phyloP scores from a whole-genome alignment of 2,113 vertebrate species.

The Danionella cerebrum region DNA sequence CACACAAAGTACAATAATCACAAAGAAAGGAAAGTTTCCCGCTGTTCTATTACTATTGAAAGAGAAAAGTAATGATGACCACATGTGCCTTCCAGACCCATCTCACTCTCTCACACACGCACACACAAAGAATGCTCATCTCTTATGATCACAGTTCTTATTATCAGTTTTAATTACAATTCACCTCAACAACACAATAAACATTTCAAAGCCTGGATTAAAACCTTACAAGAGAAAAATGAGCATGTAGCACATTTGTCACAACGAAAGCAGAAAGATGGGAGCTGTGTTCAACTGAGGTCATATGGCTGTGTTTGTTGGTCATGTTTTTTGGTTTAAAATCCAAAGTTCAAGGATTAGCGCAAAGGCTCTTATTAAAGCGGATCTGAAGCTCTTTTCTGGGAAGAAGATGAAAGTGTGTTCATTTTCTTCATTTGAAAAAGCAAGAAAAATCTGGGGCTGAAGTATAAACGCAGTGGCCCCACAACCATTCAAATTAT shows the following conservation, averaged over 20 bases:
- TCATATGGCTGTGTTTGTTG: background rate
- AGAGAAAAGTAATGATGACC: constrained; percentile 48
- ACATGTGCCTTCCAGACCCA: constrained; percentile 41
- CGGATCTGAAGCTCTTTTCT: background rate
- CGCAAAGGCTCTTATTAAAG: background rate
- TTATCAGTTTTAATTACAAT: too few species aligned
- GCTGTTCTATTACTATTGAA: constrained; percentile 34
- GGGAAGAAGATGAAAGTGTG: background rate
- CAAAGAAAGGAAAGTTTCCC: constrained; percentile 44
- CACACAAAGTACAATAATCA: constrained; percentile 25
- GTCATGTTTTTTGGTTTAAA: background rate
- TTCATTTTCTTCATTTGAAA: background rate
- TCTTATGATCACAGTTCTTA: too few species aligned
- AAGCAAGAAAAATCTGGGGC: background rate
- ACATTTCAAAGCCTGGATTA: too few species aligned
- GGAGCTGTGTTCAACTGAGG: background rate
- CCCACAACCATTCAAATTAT: too few species aligned
- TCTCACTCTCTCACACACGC: background rate
- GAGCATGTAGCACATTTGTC: background rate
- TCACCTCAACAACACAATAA: too few species aligned
- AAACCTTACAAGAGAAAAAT: background rate
- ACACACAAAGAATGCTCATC: too few species aligned
- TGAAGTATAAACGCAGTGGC: too few species aligned
- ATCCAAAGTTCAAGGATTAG: background rate
- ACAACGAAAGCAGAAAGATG: background rate